Base-by-base conservation (phyloP, 1,140 invertebrate species). In the Sitodiplosis mosellana region DNA sequence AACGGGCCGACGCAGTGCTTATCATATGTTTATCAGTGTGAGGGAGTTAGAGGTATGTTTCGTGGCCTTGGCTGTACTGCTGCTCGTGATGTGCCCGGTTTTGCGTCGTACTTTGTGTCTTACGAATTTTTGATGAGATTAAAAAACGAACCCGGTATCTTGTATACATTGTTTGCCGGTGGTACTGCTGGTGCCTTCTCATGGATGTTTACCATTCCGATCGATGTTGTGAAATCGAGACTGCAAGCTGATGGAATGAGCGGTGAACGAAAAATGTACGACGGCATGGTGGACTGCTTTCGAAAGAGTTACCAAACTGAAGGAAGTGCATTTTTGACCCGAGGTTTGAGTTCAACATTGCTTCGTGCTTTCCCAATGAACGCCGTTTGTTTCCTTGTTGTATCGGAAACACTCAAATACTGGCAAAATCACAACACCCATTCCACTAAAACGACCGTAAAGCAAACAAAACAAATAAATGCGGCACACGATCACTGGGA, bases 281-380 rank as follows among this genome's bases (percentile, higher is more conserved):
- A 63, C 5, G 76, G 78, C n/a, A 68, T 76, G 10, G 55, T 74
- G 37, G 79, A 90, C 56, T 92, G 88, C 59, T 65, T 81, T 2
- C 60, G 65, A 14, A 72, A 80, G 54, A 85, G 83, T 22, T 65
- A 83, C 21, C 62, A 61, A 20, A 56, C 61, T 0, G 86, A 90
- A 56, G 87, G 87, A 1, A 69, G 73, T 48, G 51, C 54, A 0
- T 81, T 77, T 49, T 69, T 91, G 48, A 70, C 73, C 18, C 66
- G 79, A 11, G 87, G 87, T 0, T 56, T 91, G 0, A 74, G 70
- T 11, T 83, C 87, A 1, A 83, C 87, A 0, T 60, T 87, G 14
- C 60, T 91, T 33, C 71, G 90, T 38, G 87, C 90, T 1, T 93
- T 94, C 65, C 87, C 90, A 0, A 83, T 82, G n/a, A 95, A 94